phyloP scores from a whole-genome alignment of 2,797 vertebrate species.

The Toxotes lorentzi region DNA sequence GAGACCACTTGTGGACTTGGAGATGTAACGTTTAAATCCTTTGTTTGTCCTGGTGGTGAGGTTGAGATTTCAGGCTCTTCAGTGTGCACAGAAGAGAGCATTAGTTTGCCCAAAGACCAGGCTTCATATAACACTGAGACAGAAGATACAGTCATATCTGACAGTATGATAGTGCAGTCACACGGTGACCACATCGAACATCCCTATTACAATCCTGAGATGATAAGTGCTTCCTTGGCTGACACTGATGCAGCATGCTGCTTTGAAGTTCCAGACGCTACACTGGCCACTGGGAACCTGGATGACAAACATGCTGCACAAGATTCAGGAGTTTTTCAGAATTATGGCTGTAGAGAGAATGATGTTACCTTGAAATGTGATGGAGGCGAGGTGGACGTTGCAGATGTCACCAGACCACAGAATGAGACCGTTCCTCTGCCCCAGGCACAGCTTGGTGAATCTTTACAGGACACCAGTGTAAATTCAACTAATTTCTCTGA shows the following conservation, averaged over 20 bases:
- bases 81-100: constrained; percentile 55
- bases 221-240: constrained; percentile 9
- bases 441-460: constrained; percentile 7
- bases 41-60: constrained; percentile 74
- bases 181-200: constrained; percentile 66
- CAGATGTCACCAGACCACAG: constrained; percentile 49
- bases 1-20: constrained; percentile 30
- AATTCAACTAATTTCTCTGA: constrained; percentile 30
- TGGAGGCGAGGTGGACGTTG: constrained; percentile 73
- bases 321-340: constrained; percentile 4
- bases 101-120: constrained; percentile 63
- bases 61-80: constrained; percentile 67
- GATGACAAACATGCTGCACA: constrained; percentile 7
- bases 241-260: background rate
- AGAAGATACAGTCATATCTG: constrained; percentile 52
- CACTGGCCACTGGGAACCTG: background rate
- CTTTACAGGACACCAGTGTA: constrained; percentile 35
- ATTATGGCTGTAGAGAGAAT: constrained; percentile 17
- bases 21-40: constrained; percentile 79
- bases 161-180: constrained; percentile 51
- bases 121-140: background rate
- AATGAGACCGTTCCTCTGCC: constrained; percentile 66
- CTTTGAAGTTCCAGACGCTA: constrained; percentile 12
- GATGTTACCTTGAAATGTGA: constrained; percentile 67
- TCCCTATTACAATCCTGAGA: constrained; percentile 59